Evolutionary conservation across 2,888 invertebrate genomes (phyloP), one percentile per base, ranked within the genome.

Genomic region (Thyatira batis): DNA sequence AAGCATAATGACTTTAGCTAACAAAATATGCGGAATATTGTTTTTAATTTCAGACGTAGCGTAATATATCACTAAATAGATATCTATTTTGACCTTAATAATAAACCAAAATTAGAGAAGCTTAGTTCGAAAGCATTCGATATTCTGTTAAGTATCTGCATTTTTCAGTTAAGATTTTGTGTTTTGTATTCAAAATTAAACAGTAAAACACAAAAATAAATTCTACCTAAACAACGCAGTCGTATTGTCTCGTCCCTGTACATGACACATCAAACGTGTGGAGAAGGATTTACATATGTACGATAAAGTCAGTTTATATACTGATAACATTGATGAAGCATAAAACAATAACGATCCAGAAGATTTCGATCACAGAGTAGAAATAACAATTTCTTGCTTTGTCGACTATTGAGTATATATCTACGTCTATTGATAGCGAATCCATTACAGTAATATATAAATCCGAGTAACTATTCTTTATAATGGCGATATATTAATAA

Each of bases 181-280:
- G 33, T 13, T 33, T 1, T 33, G 11, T 1, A 51, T 6, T 28
- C 25, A 5, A 27, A 30, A 55, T 58, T 67, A 62, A 49, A 49
- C n/a, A n/a, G n/a, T n/a, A 62, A 67, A 51, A 44, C 64, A 58
- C 60, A 61, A 66, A 27, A 59, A 55, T 54, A 54, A 60, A 60
- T 52, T 51, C 57, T 57, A 53, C 54, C 52, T 45, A 76, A 78
- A 39, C 39, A 39, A 75, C 68, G 56, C 69, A 78, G 79, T 73
- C 73, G 78, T 91, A 91, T 91, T 91, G 90, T 91, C 90, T 82
- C 80, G 82, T 90, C 90, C 90, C 90, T 91, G 90, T 90, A 89
- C 71, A 76, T 77, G 72, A 68, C 74, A 73, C 75, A 70, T 67
- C 63, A 67, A 73, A 66, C 76, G 75, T 70, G 71, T 74, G 72